Conservation (phyloP, 2,113 vertebrate species). For the Eudyptes chrysolophus region DNA sequence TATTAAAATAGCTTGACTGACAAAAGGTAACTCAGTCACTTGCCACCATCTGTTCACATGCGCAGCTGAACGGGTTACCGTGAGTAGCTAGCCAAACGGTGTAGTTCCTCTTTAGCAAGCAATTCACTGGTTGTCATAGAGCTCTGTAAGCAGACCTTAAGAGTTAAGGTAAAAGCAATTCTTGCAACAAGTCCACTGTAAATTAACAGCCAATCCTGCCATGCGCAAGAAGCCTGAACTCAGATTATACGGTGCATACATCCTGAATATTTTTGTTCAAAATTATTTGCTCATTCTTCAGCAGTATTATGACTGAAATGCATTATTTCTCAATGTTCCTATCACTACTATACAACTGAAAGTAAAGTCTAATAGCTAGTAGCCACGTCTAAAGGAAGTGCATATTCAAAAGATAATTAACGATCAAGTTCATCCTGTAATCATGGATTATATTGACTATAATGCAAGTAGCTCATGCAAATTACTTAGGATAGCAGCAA, state of each 20-base stretch:
- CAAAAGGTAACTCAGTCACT: background rate
- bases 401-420: slow-evolving; percentile 84
- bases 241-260: background rate
- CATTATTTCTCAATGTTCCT: background rate
- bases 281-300: slow-evolving; percentile 82
- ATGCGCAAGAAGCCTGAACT: background rate
- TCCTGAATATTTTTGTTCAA: slow-evolving; percentile 19
- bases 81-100: background rate
- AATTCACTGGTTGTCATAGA: background rate
- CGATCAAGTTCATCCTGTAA: slow-evolving; percentile 75
- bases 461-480: slow-evolving; percentile 70
- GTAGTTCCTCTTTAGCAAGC: background rate
- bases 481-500: slow-evolving; percentile 70
- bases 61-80: background rate
- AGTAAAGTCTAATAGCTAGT: slow-evolving; percentile 84
- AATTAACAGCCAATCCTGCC: background rate
- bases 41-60: accelerated
- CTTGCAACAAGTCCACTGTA: background rate
- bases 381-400: slow-evolving; percentile 83
- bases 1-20: background rate
- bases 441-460: slow-evolving; percentile 66
- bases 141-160: background rate
- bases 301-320: slow-evolving; percentile 83
- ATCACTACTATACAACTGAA: slow-evolving; percentile 77
- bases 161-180: background rate